Percentiles rank a stretch among this genome's conserved stretches.
These are phyloP conservation scores for Trypoxylus dichotomus DNA, from an alignment of 1,140 invertebrate genomes.

Conservation along the genomic window DNA sequence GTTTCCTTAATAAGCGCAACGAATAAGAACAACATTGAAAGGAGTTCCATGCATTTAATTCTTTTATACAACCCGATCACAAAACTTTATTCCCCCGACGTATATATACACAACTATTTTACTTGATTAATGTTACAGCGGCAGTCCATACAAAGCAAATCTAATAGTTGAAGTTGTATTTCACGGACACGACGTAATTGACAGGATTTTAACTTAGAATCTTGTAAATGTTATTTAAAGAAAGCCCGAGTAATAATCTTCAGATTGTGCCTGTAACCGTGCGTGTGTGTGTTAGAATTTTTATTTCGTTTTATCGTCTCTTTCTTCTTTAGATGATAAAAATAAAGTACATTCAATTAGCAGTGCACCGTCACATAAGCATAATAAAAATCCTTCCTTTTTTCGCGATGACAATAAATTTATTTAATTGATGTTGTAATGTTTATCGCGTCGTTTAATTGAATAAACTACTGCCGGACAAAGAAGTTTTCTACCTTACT, in stretches of 20 bases:
- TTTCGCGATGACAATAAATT: background rate
- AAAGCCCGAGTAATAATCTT: constrained; percentile 17
- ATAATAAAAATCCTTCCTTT: constrained; percentile 15
- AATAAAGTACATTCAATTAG: constrained; percentile 21
- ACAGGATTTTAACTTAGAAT: constrained; percentile 25
- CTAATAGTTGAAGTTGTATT: constrained; percentile 19
- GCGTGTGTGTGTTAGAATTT: constrained; percentile 3
- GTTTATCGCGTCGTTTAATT: constrained; percentile 3
- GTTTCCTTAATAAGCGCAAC: constrained; percentile 23
- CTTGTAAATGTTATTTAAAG: constrained; percentile 25
- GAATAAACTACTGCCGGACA: background rate
- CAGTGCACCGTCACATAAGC: background rate
- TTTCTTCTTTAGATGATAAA: background rate
- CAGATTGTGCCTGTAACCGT: background rate
- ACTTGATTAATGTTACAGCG: constrained; percentile 23
- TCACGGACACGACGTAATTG: constrained; percentile 23
- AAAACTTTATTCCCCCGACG: constrained; percentile 16
- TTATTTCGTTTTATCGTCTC: constrained; percentile 8
- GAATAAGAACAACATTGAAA: constrained; percentile 17
- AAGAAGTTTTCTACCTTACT: background rate
- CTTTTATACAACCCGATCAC: constrained; percentile 12
- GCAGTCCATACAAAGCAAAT: constrained; percentile 25
- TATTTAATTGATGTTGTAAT: constrained; percentile 14
- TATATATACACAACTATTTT: constrained; percentile 17
- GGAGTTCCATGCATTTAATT: constrained; percentile 19